A percentile compares a stretch with the other conserved stretches of the same genome.
These are phyloP conservation scores for Linnaemya vulpina DNA, from an alignment of 2,888 invertebrate genomes.

Conservation along the genomic window DNA sequence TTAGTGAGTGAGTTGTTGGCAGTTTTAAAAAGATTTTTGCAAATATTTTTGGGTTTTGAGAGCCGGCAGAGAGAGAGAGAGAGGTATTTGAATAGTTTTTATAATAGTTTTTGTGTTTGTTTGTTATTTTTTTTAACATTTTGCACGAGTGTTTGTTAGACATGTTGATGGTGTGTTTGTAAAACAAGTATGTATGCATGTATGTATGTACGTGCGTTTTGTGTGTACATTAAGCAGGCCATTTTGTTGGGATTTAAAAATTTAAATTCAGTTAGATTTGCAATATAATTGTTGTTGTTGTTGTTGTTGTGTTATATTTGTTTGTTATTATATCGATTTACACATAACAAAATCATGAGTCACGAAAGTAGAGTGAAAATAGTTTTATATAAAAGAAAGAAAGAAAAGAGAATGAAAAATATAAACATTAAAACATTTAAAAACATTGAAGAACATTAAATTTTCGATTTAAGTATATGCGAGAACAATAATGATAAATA, in stretches of 20 bases:
- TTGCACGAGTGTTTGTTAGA: constrained; percentile 35
- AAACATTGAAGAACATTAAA: constrained; percentile 65
- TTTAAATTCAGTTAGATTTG: constrained; percentile 36
- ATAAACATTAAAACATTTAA: constrained; percentile 73
- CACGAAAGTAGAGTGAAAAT: constrained; percentile 62
- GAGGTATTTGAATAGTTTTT: constrained; percentile 31
- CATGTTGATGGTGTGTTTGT: constrained; percentile 46
- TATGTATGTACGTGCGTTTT: constrained; percentile 31
- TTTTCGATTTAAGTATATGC: not conserved
- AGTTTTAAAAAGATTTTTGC: constrained; percentile 28
- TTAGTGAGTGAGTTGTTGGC: constrained; percentile 12
- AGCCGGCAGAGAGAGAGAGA: not conserved
- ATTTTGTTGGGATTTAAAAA: constrained; percentile 47
- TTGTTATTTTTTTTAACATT: constrained; percentile 28
- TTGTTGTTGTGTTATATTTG: constrained; percentile 23
- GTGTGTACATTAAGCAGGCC: constrained; percentile 35
- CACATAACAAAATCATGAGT: constrained; percentile 46
- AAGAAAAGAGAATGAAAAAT: constrained; percentile 72
- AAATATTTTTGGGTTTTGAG: constrained; percentile 17
- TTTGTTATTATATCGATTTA: constrained; percentile 32
- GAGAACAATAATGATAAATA: constrained; percentile 44
- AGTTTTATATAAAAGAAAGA: constrained; percentile 68
- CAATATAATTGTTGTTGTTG: constrained; percentile 17
- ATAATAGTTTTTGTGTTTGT: too few relatives aligned
- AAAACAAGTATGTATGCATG: not conserved